phyloP scores from a whole-genome alignment of 2,888 invertebrate genomes.

The Agriopis aurantiaria region DNA sequence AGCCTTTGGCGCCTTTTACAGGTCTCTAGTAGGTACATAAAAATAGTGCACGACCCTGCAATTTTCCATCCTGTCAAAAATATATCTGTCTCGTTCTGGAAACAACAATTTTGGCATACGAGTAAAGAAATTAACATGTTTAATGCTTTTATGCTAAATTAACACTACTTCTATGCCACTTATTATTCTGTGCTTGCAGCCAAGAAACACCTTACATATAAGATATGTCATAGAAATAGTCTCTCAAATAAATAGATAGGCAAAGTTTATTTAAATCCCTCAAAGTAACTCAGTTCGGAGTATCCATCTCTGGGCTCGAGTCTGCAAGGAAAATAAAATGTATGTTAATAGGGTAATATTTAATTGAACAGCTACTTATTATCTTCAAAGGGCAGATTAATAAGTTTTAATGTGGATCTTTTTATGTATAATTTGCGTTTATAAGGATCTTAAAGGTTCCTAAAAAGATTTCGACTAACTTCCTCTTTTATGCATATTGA shows the following conservation, averaged over 20 bases:
- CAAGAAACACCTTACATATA: constrained; percentile 54
- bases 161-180: too few relatives aligned
- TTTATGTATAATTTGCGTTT: background rate
- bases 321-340: constrained; percentile 61
- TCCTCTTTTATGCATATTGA: too few relatives aligned
- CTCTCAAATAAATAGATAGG: constrained; percentile 35
- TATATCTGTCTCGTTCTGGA: too few relatives aligned
- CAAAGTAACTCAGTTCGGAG: constrained; percentile 49
- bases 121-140: too few relatives aligned
- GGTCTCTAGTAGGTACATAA: too few relatives aligned
- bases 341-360: constrained; percentile 7
- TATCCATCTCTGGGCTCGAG: constrained; percentile 63
- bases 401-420: background rate
- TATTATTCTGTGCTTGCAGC: constrained; percentile 23
- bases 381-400: constrained; percentile 2
- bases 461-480: too few relatives aligned
- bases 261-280: constrained; percentile 4
- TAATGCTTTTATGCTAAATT: too few relatives aligned
- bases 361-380: background rate
- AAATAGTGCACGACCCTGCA: too few relatives aligned
- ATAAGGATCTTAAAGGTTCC: too few relatives aligned
- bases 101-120: too few relatives aligned
- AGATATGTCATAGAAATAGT: constrained; percentile 66
- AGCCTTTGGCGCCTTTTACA: too few relatives aligned
- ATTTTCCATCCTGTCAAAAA: too few relatives aligned